These are phyloP conservation scores for Heliothis subflexa DNA, from an alignment of 1,140 invertebrate species.

Conservation along the genomic window DNA sequence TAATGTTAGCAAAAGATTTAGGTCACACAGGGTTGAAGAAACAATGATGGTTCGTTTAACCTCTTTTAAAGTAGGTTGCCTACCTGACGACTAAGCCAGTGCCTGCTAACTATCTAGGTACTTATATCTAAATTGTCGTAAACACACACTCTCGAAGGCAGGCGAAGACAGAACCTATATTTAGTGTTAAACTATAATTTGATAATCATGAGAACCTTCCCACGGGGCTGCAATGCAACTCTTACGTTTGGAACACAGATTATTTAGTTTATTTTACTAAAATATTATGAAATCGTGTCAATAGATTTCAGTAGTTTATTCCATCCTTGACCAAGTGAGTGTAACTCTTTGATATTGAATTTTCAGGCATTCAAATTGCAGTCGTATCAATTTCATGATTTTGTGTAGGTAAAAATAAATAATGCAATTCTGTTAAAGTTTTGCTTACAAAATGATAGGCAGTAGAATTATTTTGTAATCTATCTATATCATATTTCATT, in stretches of 20 bases:
- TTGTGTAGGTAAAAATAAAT: background rate
- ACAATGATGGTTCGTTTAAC: too few relatives aligned
- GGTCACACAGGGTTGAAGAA: too few relatives aligned
- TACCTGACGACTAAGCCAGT: too few relatives aligned
- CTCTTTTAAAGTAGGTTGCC: too few relatives aligned
- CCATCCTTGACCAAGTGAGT: too few relatives aligned
- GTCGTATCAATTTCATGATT: background rate
- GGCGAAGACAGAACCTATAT: background rate
- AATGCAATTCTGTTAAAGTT: background rate
- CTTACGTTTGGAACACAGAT: background rate
- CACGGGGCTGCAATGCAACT: background rate
- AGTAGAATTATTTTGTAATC: slow-evolving; percentile 10
- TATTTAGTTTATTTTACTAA: background rate
- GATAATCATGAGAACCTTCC: slow-evolving; percentile 21
- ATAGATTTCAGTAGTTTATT: background rate
- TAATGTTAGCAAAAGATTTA: too few relatives aligned
- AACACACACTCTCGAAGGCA: background rate
- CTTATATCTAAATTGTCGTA: too few relatives aligned
- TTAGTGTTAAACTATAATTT: background rate
- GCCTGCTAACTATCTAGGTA: too few relatives aligned
- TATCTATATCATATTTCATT: slow-evolving; percentile 35
- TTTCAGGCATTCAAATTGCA: too few relatives aligned
- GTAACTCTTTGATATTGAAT: too few relatives aligned
- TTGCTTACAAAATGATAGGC: background rate
- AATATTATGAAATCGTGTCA: background rate